Evolutionary conservation across 2,797 vertebrate species (phyloP), one percentile per base, ranked within the genome.

Genomic region (Tolypeutes matacus): DNA sequence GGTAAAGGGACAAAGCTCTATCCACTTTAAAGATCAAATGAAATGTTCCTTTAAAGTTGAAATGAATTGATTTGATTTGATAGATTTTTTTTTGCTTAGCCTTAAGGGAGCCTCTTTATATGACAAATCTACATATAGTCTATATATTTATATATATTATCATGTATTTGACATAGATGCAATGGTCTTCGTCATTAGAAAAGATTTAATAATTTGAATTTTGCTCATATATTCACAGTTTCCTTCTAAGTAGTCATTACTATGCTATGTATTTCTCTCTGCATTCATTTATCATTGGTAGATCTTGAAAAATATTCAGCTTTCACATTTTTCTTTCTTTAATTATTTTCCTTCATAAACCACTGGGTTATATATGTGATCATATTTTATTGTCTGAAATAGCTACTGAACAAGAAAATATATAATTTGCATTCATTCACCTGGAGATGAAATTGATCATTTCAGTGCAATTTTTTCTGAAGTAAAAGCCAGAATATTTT

Each of bases 321-420:
- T 9, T 82, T 11, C 3, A 80, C 7, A 69, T 65, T 49, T 75
- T 84, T 75, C 53, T 88, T 3, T 73, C 31, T 91, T 75, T 75
- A 92, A 84, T 91, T 42, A 5, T 56, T 96, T 81, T 78, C 23
- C 39, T 77, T 87, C 82, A 78, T 69, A 76, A 96, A 87, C 53
- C 36, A 93, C 6, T 60, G 7, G 27, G 46, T 91, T 93, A 84
- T 8, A 83, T 34, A 77, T 51, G 56, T 2, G 20, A 62, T 93
- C 27, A 60, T 83, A 65, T 90, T 93, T 93, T 77, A 82, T 70
- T 70, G 27, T 53, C 27, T 94, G 42, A 12, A 87, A 70, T 65
- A 82, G 46, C n/a, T 86, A 27, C n/a, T 95, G 21, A 96, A 92
- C 31, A 93, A 96, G 62, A 89, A 89, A 93, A 90, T 87, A 58